Evolutionary conservation across 1,140 invertebrate species (phyloP), one percentile per base, ranked within the genome.

Genomic region (Leptoteleia sp.): DNA sequence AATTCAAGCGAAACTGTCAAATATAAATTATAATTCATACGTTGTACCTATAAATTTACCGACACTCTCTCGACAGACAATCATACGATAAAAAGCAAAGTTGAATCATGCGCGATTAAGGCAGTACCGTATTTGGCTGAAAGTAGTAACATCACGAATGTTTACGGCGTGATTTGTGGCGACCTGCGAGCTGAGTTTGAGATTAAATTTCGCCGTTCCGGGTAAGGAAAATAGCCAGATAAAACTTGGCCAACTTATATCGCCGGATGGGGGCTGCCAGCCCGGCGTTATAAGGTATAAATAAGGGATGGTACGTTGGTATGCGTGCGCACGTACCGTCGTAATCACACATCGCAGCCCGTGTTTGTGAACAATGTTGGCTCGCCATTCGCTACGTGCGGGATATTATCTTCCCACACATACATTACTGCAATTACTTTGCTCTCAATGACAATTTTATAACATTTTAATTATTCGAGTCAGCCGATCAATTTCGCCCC

Each of bases 121-220:
- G 65, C 42, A 71, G 70, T 57, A 71, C 43, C n/a, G 64, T 59
- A 79, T 79, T 75, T 73, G 71, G 55, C 59, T 70, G 65, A 38
- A 82, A 84, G 76, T 78, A 83, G 80, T 81, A 85, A 83, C 79
- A 82, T 84, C 76, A 71, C 71, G 79, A 80, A 86, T 87, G 86
- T 88, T 89, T 88, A 89, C 82, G 86, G 81, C 83, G 86, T 88
- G 87, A 88, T 88, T 88, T 88, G 87, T 85, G 87, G 87, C 76
- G 70, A 84, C 79, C 81, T 82, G 81, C 81, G 82, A 84, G 72
- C 73, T 78, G 82, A 87, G 85, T 87, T 86, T 72, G 68, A 83
- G 86, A 88, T 88, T 88, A 88, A 88, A 88, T 88, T 87, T 80
- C 81, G 82, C 82, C 84, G 83, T 87, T 88, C 82, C 78, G 82